These are phyloP conservation scores for Eristalis pertinax DNA, from an alignment of 2,888 invertebrate species.

Conservation along the genomic window DNA sequence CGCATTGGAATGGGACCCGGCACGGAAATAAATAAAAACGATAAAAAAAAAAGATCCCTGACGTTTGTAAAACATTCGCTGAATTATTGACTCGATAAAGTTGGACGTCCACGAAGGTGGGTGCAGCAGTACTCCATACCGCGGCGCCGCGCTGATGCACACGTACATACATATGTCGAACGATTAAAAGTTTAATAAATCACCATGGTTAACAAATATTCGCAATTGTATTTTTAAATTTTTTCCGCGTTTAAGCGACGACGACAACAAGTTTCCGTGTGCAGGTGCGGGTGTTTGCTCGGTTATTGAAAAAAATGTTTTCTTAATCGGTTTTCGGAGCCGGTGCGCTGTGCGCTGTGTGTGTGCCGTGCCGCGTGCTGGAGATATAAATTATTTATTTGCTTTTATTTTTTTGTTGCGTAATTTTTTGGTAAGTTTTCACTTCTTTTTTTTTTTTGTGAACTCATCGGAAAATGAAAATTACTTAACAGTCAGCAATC, in stretches of 20 bases:
- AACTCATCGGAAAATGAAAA: not conserved
- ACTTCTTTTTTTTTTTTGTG: not conserved
- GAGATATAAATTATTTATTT: conserved; percentile 28
- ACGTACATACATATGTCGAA: conserved; percentile 44
- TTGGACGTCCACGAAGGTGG: conserved; percentile 32
- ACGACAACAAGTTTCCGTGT: not conserved
- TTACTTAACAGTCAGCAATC: conserved; percentile 1
- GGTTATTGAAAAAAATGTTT: conserved; percentile 61
- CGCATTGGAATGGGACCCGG: conserved; percentile 1
- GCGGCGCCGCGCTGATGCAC: conserved; percentile 42
- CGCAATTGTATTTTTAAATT: not conserved
- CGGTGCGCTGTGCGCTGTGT: conserved; percentile 10
- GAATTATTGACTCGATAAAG: conserved; percentile 72
- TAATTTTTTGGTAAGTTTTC: not conserved
- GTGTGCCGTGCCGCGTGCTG: conserved; percentile 11
- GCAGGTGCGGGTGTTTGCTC: conserved; percentile 52
- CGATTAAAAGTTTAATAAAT: conserved; percentile 71
- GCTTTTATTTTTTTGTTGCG: not conserved
- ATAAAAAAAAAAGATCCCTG: conserved; percentile 32
- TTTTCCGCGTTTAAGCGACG: conserved; percentile 22
- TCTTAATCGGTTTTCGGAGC: conserved; percentile 58
- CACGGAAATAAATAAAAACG: conserved; percentile 11
- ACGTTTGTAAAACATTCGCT: conserved; percentile 58
- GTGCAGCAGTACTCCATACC: conserved; percentile 28
- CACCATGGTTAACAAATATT: conserved; percentile 60